phyloP scores from a whole-genome alignment of 1,140 invertebrate species.

The Drosophila willistoni region DNA sequence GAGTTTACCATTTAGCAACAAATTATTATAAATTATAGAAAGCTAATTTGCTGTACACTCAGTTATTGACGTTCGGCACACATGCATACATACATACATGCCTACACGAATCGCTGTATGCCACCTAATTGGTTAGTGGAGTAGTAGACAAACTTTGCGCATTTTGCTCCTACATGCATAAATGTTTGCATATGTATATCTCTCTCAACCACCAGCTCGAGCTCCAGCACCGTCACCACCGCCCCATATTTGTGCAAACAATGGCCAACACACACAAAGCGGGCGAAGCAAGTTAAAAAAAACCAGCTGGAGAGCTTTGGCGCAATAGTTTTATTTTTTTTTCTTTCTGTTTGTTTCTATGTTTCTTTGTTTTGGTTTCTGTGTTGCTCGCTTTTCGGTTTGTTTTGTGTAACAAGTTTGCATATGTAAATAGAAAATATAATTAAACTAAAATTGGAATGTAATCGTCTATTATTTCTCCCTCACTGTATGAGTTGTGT shows the following conservation, averaged over 20 bases:
- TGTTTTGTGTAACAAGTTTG: slow-evolving; percentile 77
- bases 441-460: slow-evolving; percentile 63
- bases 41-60: slow-evolving; percentile 7
- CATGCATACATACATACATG: no score
- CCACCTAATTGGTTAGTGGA: slow-evolving; percentile 1
- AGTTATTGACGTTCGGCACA: slow-evolving; percentile 5
- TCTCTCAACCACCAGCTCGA: not conserved
- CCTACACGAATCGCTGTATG: not conserved
- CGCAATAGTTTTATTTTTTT: slow-evolving; percentile 7
- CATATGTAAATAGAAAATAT: slow-evolving; percentile 78
- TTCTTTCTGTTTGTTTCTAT: slow-evolving; percentile 39
- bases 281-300: slow-evolving; percentile 20
- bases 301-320: slow-evolving; percentile 48
- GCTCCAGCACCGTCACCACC: not conserved
- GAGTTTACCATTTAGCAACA: not conserved
- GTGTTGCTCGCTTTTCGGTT: slow-evolving; percentile 22
- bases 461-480: slow-evolving; percentile 6
- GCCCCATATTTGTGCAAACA: slow-evolving; percentile 10
- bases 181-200: not conserved
- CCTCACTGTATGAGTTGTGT: not conserved
- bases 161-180: not conserved
- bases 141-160: slow-evolving; percentile 3
- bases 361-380: slow-evolving; percentile 40
- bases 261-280: not conserved
- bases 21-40: slow-evolving; percentile 11